Percentiles rank a stretch among this genome's conserved stretches.
Conservation (phyloP, 2,888 invertebrate genomes). For the Torymus aiolomorphi region DNA sequence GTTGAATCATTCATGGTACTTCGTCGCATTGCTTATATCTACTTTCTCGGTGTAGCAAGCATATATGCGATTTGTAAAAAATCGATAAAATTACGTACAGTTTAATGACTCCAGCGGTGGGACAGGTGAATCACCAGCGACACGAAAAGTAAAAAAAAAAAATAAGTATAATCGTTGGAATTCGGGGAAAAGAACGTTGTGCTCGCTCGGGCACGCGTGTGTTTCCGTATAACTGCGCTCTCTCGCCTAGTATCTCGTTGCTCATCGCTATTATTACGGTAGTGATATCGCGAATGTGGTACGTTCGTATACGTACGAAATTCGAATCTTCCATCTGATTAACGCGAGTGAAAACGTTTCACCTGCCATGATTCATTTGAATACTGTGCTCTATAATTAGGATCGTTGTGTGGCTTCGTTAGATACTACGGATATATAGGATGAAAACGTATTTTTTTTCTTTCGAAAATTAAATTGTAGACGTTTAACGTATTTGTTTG, state of each 20-base stretch:
- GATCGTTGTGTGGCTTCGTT: no score
- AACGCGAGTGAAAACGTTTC: conserved; percentile 31
- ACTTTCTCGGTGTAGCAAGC: no score
- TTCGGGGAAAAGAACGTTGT: conserved; percentile 23
- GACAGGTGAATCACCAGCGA: no score
- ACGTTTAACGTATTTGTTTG: no score
- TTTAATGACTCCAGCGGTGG: no score
- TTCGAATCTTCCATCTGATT: conserved; percentile 19
- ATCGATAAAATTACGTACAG: no score
- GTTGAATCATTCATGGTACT: no score
- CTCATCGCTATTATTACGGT: conserved; percentile 47
- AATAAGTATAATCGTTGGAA: neutral
- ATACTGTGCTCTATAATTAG: neutral
- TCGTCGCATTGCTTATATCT: no score
- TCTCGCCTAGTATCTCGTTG: conserved; percentile 22
- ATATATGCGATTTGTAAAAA: no score
- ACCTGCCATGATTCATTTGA: conserved; percentile 30
- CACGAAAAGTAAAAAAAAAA: neutral
- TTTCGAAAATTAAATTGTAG: no score
- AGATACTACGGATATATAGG: no score
- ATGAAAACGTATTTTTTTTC: no score
- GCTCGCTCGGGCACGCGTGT: neutral
- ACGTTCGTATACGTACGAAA: conserved; percentile 1
- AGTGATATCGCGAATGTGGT: conserved; percentile 15
- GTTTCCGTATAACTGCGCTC: neutral